These are phyloP conservation scores for Falcaria lacertinaria DNA, from an alignment of 2,888 invertebrate species.

Conservation along the genomic window DNA sequence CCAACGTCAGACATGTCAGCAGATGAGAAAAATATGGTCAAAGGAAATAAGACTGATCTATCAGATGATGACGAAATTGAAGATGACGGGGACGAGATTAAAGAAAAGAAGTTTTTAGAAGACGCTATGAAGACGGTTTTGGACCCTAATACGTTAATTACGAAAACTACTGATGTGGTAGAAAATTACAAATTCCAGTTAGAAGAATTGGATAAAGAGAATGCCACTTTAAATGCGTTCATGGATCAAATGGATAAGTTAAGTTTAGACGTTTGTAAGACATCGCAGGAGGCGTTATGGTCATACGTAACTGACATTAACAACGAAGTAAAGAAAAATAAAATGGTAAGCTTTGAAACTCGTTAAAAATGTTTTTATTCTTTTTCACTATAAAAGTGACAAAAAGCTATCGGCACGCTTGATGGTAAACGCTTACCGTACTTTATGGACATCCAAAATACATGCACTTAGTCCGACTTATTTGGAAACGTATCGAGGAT, in stretches of 20 bases:
- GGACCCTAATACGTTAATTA: conserved; percentile 50
- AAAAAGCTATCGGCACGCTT: no score
- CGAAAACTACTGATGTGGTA: conserved; percentile 41
- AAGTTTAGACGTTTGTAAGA: conserved; percentile 66
- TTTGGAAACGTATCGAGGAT: no score
- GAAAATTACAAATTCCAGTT: conserved; percentile 53
- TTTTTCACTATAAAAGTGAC: no score
- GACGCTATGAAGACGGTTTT: conserved; percentile 64
- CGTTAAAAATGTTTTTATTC: no score
- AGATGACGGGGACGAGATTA: conserved; percentile 52
- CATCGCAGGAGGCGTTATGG: conserved; percentile 67
- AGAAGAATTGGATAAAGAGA: conserved; percentile 51
- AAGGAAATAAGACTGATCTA: conserved; percentile 52
- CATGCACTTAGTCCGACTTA: no score
- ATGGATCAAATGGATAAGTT: conserved; percentile 69
- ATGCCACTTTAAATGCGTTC: conserved; percentile 52
- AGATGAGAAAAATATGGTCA: conserved; percentile 50
- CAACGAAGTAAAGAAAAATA: conserved; percentile 60
- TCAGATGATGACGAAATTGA: conserved; percentile 67
- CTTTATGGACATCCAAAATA: no score
- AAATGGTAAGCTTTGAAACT: conserved; percentile 56
- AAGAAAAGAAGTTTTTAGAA: conserved; percentile 62
- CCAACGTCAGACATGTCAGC: conserved; percentile 66
- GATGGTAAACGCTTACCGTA: no score
- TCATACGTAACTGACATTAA: conserved; percentile 65